Base-by-base conservation (phyloP, 2,113 vertebrate genomes). In the Thryonomys swinderianus region DNA sequence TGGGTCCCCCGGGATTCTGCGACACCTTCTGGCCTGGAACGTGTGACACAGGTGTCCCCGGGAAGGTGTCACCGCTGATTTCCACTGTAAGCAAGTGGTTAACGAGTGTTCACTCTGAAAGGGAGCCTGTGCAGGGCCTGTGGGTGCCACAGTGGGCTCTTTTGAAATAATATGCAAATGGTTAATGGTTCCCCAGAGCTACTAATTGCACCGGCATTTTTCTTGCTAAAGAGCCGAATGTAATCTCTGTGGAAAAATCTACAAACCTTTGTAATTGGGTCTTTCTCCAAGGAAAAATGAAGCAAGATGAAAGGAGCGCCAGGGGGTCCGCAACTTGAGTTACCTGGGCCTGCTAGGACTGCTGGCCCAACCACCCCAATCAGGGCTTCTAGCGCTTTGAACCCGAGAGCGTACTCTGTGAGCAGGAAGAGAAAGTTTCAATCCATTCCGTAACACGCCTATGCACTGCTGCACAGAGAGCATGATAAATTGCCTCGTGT, bases 221-320 rank as follows among this genome's bases (percentile, higher is more conserved):
- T 96, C 94, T 96, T 79, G 89, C 76, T 94, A 89, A 96, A 93
- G 74, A 94, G 88, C 64, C 84, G 82, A 96, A 81, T 53, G n/a
- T 85, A 96, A 93, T 32, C 64, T 95, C 83, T 80, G 57, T 62
- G 53, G 81, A 93, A 81, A 95, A 95, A 73, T 7, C 53, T 64
- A 85, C 95, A 81, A 86, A 74, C 67, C 57, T 93, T 96, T 96
- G 92, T 95, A 96, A 91, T 81, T 92, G 91, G 59, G 53, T 95
- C 89, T 97, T 91, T 96, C 85, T 95, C 82, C 57, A 93, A 91
- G 87, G 40, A 53, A 81, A 95, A 92, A 92, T 80, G 45, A 90
- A 95, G 55, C 40, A 69, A 78, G 59, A 95, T n/a, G 42, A 80
- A 59, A 76, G 97, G 88, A 85, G 55, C 48, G 37, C 40, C 1